Evolutionary conservation across 1,140 invertebrate genomes (phyloP).

Genomic region (Drosophila micromelanica): DNA sequence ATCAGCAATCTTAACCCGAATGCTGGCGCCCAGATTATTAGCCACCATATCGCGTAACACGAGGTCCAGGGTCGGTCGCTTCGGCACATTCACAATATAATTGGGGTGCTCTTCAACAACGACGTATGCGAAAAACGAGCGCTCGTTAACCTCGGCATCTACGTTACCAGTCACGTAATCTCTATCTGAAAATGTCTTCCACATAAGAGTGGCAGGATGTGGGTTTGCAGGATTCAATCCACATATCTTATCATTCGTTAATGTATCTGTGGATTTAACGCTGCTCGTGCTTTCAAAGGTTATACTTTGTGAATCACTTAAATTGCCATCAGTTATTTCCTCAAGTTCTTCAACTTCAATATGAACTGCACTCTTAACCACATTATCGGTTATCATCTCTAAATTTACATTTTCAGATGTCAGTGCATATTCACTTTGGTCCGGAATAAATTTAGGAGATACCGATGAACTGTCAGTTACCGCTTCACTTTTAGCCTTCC

Average conservation of each 20-base stretch:
- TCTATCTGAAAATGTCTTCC: background rate
- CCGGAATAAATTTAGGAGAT: too few relatives aligned
- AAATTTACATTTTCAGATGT: background rate
- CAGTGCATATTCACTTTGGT: background rate
- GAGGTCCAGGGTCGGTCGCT: background rate
- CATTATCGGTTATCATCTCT: too few relatives aligned
- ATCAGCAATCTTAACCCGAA: background rate
- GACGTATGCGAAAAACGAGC: background rate
- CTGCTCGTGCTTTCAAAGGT: too few relatives aligned
- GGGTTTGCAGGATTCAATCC: background rate
- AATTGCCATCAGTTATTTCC: background rate
- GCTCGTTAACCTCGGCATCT: background rate
- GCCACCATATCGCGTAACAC: background rate
- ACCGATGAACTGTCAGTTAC: too few relatives aligned
- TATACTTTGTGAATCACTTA: too few relatives aligned
- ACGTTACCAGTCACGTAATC: background rate
- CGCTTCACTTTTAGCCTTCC: too few relatives aligned
- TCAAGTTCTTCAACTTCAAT: background rate
- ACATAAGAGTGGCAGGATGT: background rate
- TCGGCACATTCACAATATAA: background rate
- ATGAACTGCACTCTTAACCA: background rate
- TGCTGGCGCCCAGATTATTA: background rate
- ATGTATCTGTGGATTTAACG: too few relatives aligned
- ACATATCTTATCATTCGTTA: too few relatives aligned
- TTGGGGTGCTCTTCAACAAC: background rate